phyloP scores from a whole-genome alignment of 2,888 invertebrate genomes.

The Pherbina coryleti region DNA sequence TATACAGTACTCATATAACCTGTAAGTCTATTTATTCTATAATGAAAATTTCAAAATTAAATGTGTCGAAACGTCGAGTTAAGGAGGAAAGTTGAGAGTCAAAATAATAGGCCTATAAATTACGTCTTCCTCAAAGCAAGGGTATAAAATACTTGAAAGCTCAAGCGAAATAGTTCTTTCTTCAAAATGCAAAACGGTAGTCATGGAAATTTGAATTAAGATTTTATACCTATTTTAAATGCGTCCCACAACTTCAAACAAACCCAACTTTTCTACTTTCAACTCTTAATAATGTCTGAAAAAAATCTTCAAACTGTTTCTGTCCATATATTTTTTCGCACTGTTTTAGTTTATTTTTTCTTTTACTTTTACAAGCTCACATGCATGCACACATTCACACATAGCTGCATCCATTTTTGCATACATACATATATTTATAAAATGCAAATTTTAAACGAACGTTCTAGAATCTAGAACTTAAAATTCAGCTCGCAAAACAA shows the following conservation, averaged over 20 bases:
- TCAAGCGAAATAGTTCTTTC: no score
- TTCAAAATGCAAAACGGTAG: background rate
- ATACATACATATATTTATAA: background rate
- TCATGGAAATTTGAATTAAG: background rate
- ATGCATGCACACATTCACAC: background rate
- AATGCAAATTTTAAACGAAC: background rate
- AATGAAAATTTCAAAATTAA: no score
- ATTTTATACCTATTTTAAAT: background rate
- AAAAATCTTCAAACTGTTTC: background rate
- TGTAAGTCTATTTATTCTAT: no score
- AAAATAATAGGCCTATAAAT: no score
- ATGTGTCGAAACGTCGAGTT: no score
- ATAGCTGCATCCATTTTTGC: no score
- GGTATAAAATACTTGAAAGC: no score
- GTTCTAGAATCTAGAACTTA: conserved; percentile 3
- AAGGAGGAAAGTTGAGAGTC: no score
- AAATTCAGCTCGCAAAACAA: background rate
- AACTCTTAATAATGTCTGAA: background rate
- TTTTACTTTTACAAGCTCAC: background rate
- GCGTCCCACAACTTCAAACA: background rate
- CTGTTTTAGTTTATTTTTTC: background rate
- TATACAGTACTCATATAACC: no score
- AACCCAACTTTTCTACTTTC: background rate
- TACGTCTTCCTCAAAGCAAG: no score
- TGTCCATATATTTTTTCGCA: background rate